Evolutionary conservation across 2,113 vertebrate genomes (phyloP).

Genomic region (Maccullochella peelii): DNA sequence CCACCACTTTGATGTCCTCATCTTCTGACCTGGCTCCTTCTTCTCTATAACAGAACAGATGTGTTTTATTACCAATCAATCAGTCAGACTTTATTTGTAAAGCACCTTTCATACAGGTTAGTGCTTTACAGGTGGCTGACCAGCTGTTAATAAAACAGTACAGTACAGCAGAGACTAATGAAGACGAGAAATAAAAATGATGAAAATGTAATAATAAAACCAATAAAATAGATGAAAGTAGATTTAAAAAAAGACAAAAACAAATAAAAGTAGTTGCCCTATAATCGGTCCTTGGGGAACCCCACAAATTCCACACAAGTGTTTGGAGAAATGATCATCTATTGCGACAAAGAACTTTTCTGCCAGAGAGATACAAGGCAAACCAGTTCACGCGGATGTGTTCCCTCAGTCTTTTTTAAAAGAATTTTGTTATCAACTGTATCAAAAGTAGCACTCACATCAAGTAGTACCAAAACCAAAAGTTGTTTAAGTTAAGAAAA

Average conservation of each 20-base stretch:
- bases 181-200: neutral
- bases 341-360: too few relatives aligned
- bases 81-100: neutral
- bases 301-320: neutral
- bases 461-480: neutral
- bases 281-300: neutral
- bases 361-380: neutral
- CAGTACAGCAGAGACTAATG: neutral
- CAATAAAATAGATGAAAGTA: neutral
- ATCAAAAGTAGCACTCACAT: neutral
- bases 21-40: conserved; percentile 46
- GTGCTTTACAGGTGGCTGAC: neutral
- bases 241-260: neutral
- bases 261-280: neutral
- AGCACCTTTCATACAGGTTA: neutral
- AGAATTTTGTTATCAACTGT: too few relatives aligned
- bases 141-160: neutral
- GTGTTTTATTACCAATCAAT: neutral
- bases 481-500: neutral
- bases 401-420: neutral
- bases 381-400: too few relatives aligned
- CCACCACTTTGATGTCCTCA: conserved; percentile 79
- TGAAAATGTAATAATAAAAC: neutral
- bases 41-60: conserved; percentile 27
- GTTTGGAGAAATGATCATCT: too few relatives aligned